A percentile compares a stretch with the other conserved stretches of the same genome.
Conservation (phyloP, 1,140 invertebrate genomes). For the Caerostris extrusa region DNA sequence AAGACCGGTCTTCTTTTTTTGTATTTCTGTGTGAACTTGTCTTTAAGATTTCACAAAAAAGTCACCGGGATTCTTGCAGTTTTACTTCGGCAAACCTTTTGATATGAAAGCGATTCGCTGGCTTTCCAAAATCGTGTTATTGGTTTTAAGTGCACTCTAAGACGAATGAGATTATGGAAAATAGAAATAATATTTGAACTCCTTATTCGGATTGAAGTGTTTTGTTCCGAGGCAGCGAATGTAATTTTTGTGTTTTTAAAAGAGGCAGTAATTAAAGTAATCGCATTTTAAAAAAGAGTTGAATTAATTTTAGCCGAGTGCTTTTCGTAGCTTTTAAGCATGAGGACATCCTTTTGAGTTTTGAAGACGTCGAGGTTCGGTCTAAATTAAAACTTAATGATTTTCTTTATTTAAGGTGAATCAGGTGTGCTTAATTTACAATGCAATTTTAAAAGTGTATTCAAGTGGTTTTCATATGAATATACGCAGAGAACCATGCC, state of each 20-base stretch:
- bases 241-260: too few relatives aligned
- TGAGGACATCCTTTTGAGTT: neutral
- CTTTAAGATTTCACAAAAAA: neutral
- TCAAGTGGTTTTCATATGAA: neutral
- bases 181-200: too few relatives aligned
- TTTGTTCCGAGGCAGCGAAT: neutral
- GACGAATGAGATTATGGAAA: too few relatives aligned
- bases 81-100: neutral
- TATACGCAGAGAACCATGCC: too few relatives aligned
- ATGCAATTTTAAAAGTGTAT: too few relatives aligned
- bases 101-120: too few relatives aligned
- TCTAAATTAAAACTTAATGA: slow-evolving; percentile 22
- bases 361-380: neutral
- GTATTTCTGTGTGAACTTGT: too few relatives aligned
- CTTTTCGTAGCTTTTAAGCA: neutral
- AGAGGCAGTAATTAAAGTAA: too few relatives aligned
- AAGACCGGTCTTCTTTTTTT: neutral
- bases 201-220: too few relatives aligned
- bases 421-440: neutral
- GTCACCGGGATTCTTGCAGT: neutral
- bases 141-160: too few relatives aligned
- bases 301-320: neutral
- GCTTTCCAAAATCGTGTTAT: too few relatives aligned
- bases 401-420: slow-evolving; percentile 4
- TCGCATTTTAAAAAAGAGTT: neutral